These are phyloP conservation scores for Scartelaos histophorus DNA, from an alignment of 2,113 vertebrate genomes.

Conservation along the genomic window DNA sequence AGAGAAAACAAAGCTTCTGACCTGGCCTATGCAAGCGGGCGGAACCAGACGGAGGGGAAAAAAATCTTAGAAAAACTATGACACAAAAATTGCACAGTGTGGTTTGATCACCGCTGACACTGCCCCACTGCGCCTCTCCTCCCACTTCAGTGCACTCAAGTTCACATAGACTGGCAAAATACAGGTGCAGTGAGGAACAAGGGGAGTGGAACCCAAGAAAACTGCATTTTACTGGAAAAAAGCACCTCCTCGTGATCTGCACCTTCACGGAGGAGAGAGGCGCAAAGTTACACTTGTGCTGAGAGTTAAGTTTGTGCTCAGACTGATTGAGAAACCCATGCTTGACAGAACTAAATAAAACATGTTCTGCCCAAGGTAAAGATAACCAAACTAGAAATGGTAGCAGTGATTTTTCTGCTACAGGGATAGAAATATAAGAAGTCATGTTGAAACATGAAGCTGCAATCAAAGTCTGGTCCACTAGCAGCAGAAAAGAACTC, in stretches of 20 bases:
- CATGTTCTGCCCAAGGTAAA: not conserved
- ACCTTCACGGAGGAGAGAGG: conserved; percentile 39
- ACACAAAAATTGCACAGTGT: conserved; percentile 61
- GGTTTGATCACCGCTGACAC: conserved; percentile 61
- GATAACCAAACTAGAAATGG: not conserved
- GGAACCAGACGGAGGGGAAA: conserved; percentile 13
- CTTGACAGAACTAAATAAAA: not conserved
- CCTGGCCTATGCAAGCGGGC: conserved; percentile 25
- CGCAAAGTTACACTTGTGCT: conserved; percentile 5
- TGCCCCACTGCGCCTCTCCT: conserved; percentile 48
- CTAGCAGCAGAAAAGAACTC: not conserved
- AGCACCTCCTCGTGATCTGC: conserved; percentile 18
- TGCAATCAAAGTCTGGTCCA: not conserved
- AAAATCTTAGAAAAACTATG: conserved; percentile 48
- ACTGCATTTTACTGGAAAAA: conserved; percentile 45
- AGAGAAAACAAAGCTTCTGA: conserved; percentile 56
- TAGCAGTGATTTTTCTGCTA: not conserved
- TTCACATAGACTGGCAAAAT: conserved; percentile 65
- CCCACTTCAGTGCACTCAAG: conserved; percentile 55
- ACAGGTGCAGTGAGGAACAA: conserved; percentile 48
- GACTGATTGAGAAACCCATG: conserved; percentile 1
- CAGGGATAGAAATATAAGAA: not conserved
- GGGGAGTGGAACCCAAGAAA: conserved; percentile 36
- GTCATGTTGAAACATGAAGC: not conserved
- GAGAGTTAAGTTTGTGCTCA: conserved; percentile 12